Percentiles rank a stretch among this genome's conserved stretches.
These are phyloP conservation scores for Taphrorychus bicolor DNA, from an alignment of 2,888 invertebrate species.

Conservation along the genomic window DNA sequence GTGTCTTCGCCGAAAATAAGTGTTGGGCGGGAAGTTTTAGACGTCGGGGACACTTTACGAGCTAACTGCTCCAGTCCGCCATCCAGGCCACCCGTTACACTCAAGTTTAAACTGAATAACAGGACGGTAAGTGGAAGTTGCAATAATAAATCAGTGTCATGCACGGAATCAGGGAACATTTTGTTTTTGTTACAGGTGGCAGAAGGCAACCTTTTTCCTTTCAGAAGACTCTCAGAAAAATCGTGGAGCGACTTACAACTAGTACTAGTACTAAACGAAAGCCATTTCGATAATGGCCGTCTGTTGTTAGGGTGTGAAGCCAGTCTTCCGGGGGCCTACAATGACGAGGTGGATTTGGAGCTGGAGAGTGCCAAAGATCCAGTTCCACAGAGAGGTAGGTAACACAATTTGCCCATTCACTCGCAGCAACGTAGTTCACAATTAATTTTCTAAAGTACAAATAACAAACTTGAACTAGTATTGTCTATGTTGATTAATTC, in stretches of 20 bases:
- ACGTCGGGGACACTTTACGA: conserved; percentile 74
- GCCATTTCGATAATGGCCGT: conserved; percentile 68
- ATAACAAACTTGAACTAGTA: neutral
- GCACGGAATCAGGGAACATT: too few species aligned
- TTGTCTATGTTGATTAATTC: conserved; percentile 10
- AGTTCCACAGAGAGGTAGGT: conserved; percentile 78
- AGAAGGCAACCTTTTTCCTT: conserved; percentile 57
- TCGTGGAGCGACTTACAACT: conserved; percentile 67
- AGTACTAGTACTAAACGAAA: conserved; percentile 64
- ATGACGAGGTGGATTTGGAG: conserved; percentile 71
- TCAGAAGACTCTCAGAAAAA: conserved; percentile 62
- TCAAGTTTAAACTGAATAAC: conserved; percentile 80
- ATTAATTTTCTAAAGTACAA: conserved; percentile 17
- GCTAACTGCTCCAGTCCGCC: conserved; percentile 82
- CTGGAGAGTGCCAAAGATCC: conserved; percentile 78
- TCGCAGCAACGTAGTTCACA: too few species aligned
- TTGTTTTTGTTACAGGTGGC: conserved; percentile 51
- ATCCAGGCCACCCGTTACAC: conserved; percentile 74
- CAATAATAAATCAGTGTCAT: neutral
- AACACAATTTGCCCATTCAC: too few species aligned
- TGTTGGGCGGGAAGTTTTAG: conserved; percentile 76
- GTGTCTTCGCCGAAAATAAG: conserved; percentile 70
- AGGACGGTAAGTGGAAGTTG: conserved; percentile 73
- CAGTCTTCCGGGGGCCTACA: conserved; percentile 73
- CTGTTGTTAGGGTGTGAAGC: conserved; percentile 76